These are phyloP conservation scores for Thyatira batis DNA, from an alignment of 2,888 invertebrate species.

Conservation along the genomic window DNA sequence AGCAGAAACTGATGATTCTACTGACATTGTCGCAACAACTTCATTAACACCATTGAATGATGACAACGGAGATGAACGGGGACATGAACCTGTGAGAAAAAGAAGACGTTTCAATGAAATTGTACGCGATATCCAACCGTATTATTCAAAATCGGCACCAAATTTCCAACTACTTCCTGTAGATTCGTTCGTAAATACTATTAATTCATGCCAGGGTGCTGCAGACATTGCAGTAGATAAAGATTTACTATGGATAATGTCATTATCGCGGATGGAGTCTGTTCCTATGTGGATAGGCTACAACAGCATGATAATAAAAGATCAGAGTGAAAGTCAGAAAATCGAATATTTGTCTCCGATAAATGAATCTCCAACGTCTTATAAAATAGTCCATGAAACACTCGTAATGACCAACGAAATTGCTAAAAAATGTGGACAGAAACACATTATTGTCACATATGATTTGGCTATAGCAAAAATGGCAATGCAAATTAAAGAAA, in stretches of 20 bases:
- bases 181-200: not conserved
- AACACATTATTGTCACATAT: constrained; percentile 23
- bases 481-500: not conserved
- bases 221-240: no score
- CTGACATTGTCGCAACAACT: no score
- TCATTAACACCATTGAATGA: no score
- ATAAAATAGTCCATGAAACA: constrained; percentile 34
- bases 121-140: constrained; percentile 21
- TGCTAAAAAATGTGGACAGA: constrained; percentile 25
- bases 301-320: constrained; percentile 23
- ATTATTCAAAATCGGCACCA: constrained; percentile 15
- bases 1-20: no score
- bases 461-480: not conserved
- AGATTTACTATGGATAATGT: constrained; percentile 12
- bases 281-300: constrained; percentile 19
- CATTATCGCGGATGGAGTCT: constrained; percentile 23
- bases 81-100: no score
- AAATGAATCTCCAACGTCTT: constrained; percentile 29
- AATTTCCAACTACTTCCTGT: constrained; percentile 19
- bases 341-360: constrained; percentile 36
- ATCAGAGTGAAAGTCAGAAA: constrained; percentile 27
- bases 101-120: constrained; percentile 26
- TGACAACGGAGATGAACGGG: no score
- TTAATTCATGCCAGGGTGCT: no score
- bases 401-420: no score